Percentiles rank a stretch among this genome's conserved stretches.
Conservation (phyloP, 1,140 invertebrate genomes). For the Triops longicaudatus region DNA sequence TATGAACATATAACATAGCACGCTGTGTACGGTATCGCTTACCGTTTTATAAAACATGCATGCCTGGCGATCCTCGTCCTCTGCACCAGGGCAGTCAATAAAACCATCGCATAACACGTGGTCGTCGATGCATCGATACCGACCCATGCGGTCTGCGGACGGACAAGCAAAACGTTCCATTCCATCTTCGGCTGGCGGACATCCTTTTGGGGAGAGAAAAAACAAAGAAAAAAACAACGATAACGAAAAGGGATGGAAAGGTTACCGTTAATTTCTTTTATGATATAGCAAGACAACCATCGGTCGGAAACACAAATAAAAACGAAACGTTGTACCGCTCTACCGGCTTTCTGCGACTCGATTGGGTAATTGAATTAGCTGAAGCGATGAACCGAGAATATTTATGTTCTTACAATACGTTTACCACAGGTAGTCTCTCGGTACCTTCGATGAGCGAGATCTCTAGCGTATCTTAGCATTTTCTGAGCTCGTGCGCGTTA, state of each 20-base stretch:
- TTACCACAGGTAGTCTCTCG: too few species aligned
- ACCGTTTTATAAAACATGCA: conserved; percentile 99
- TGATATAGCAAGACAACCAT: not conserved
- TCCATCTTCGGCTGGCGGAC: conserved; percentile 80
- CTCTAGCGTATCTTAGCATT: too few species aligned
- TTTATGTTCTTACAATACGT: too few species aligned
- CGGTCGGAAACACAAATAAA: too few species aligned
- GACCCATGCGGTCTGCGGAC: conserved; percentile 74
- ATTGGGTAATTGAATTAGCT: too few species aligned
- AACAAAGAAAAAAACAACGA: conserved; percentile 25
- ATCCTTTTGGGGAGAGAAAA: conserved; percentile 57
- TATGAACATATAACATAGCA: not conserved
- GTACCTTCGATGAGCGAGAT: too few species aligned
- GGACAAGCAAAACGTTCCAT: conserved; percentile 92
- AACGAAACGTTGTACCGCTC: too few species aligned
- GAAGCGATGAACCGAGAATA: too few species aligned
- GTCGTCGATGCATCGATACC: conserved; percentile 91
- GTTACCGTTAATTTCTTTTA: not conserved
- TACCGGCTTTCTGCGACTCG: too few species aligned
- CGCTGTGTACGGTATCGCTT: conserved; percentile 35
- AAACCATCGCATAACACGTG: conserved; percentile 90
- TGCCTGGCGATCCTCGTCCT: conserved; percentile 83
- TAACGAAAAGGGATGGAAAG: not conserved
- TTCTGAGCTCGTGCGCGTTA: too few species aligned
- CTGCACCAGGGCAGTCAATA: conserved; percentile 83